Evolutionary conservation across 2,113 vertebrate species (phyloP), one percentile per base, ranked within the genome.

Genomic region (Acanthisitta chloris): DNA sequence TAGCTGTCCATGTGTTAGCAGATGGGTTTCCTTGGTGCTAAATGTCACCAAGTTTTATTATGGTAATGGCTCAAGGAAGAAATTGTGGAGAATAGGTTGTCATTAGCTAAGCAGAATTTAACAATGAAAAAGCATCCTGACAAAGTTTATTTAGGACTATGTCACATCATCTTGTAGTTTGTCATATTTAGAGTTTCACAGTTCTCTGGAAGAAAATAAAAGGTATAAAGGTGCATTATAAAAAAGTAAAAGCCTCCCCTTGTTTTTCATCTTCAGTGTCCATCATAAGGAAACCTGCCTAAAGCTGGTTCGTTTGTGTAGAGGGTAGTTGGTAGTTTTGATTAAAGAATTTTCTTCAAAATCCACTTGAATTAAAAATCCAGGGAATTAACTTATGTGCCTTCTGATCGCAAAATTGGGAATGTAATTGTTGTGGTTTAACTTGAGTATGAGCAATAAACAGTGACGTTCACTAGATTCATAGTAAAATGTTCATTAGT

Each of bases 1-100:
- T 94, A n/a, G 73, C 78, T 91, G 87, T 88, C 88, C 61, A 23
- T 86, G 76, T 94, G 65, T 52, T 90, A 90, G 94, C 90, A 94
- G 90, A 93, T 94, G 91, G 58, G 34, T 87, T 95, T 95, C 49
- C 66, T 92, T 91, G 55, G 23, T 61, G 82, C 78, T 58, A 76
- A 85, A 91, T 95, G 95, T 94, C 95, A 94, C 65, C 42, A 62
- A 51, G 51, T 89, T 95, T 92, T 94, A 85, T 91, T 95, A 84
- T 88, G 55, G 57, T 88, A 86, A 86, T 81, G 52, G 52, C 40
- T 93, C 40, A 72, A 38, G 55, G 83, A 91, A 69, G 40, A 93
- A 86, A 88, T 52, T 61, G 65, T 83, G 42, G 52, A 61, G 59
- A 84, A 61, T 81, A 76, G 88, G 33, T 74, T 96, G 71, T 83